Conservation (phyloP, 2,113 vertebrate genomes). For the Tretioscincus oriximinensis region DNA sequence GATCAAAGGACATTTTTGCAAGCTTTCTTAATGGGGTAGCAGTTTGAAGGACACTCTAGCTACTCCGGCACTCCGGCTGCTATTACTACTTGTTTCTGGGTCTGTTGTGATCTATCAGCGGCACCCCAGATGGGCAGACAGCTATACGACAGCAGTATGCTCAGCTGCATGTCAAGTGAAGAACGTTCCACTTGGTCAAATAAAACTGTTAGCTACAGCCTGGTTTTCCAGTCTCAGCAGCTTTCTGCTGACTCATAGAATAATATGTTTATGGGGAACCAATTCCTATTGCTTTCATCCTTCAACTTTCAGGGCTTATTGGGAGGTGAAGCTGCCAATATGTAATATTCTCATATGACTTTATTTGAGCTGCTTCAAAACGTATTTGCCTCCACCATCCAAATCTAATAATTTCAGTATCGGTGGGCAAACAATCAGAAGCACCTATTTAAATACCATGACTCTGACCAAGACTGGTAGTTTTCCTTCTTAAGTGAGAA, state of each 20-base stretch:
- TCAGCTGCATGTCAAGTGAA: not conserved
- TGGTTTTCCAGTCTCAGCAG: not conserved
- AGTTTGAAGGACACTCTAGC: no score
- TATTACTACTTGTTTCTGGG: no score
- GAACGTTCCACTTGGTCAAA: not conserved
- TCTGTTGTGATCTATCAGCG: no score
- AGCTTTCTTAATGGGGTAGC: no score
- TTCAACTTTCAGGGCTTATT: not conserved
- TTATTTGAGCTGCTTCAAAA: not conserved
- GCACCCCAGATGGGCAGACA: not conserved
- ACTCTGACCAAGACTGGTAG: not conserved
- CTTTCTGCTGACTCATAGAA: not conserved
- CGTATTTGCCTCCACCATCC: not conserved
- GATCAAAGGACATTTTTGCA: no score
- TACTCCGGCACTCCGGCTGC: no score
- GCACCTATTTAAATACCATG: not conserved
- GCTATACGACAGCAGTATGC: not conserved
- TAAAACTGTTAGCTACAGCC: not conserved
- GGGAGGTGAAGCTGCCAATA: not conserved
- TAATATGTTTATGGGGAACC: not conserved
- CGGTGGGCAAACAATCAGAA: not conserved
- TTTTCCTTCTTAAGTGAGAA: conserved; percentile 16
- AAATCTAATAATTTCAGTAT: not conserved
- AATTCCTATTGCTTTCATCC: not conserved
- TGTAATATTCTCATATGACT: not conserved